phyloP scores from a whole-genome alignment of 23 tunicate genomes.

The Styela clava region DNA sequence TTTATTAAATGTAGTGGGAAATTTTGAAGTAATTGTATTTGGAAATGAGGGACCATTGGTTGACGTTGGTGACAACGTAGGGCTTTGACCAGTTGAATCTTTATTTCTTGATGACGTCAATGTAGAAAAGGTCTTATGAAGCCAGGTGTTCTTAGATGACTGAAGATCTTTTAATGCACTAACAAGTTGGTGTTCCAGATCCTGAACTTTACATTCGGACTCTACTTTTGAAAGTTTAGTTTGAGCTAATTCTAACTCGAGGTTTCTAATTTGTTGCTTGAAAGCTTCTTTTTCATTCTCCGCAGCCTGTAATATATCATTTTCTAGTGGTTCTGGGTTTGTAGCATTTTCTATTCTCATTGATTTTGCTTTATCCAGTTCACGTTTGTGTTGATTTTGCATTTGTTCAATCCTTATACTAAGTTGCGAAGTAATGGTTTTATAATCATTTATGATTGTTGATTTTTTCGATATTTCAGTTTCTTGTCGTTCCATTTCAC shows the following conservation, averaged over 20 bases:
- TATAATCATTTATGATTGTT: conserved; percentile 72
- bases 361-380: conserved; percentile 4
- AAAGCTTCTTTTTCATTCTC: conserved; percentile 34
- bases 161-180: conserved; percentile 57
- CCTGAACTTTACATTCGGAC: conserved; percentile 88
- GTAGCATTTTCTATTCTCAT: background rate
- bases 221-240: conserved; percentile 82
- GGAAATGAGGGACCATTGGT: conserved; percentile 1
- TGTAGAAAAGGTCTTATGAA: conserved; percentile 78
- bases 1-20: background rate
- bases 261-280: conserved; percentile 48
- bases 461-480: conserved; percentile 47
- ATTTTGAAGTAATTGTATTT: conserved; percentile 5
- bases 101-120: conserved; percentile 42
- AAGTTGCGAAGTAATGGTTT: conserved; percentile 68
- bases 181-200: conserved; percentile 64
- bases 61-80: conserved; percentile 5
- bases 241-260: conserved; percentile 85
- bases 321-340: background rate
- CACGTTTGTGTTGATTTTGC: conserved; percentile 32
- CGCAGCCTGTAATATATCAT: background rate
- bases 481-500: conserved; percentile 63
- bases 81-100: conserved; percentile 4
- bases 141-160: conserved; percentile 77
- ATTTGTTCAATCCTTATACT: conserved; percentile 63